Evolutionary conservation across 2,888 invertebrate species (phyloP).

Genomic region (Nymphalis polychloros): DNA sequence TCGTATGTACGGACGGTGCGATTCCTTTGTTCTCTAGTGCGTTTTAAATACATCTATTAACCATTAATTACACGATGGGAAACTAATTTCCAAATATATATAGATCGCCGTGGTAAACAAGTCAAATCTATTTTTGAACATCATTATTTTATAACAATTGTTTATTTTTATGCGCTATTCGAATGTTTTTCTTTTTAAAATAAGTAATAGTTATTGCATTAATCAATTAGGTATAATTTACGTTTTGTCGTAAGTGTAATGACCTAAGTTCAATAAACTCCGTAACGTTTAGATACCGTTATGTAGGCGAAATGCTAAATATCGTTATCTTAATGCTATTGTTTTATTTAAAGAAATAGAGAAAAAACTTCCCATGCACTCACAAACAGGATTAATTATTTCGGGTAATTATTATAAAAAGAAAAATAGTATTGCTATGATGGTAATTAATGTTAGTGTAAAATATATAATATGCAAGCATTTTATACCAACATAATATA

Average conservation of each 20-base stretch:
- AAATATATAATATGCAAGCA: neutral
- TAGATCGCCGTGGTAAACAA: conserved; percentile 16
- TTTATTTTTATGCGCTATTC: neutral
- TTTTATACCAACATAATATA: too few relatives aligned
- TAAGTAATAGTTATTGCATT: conserved; percentile 18
- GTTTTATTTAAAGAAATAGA: neutral
- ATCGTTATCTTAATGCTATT: conserved; percentile 1
- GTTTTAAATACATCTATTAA: conserved; percentile 17
- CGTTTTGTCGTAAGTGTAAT: conserved; percentile 24
- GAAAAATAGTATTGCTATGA: neutral
- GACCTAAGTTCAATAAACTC: conserved; percentile 41
- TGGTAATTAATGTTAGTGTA: neutral
- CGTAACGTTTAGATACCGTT: conserved; percentile 39
- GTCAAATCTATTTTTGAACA: conserved; percentile 39
- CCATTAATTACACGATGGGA: neutral
- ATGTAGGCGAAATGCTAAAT: conserved; percentile 15
- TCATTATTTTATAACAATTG: conserved; percentile 14
- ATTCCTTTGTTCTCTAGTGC: conserved; percentile 64
- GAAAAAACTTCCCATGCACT: neutral
- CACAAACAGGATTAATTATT: neutral
- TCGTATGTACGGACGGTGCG: conserved; percentile 45
- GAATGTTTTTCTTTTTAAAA: conserved; percentile 13
- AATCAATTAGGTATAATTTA: conserved; percentile 20
- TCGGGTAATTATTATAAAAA: neutral
- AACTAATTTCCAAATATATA: neutral